Base-by-base conservation (phyloP, 2,888 invertebrate genomes). In the Tinea semifulvella region DNA sequence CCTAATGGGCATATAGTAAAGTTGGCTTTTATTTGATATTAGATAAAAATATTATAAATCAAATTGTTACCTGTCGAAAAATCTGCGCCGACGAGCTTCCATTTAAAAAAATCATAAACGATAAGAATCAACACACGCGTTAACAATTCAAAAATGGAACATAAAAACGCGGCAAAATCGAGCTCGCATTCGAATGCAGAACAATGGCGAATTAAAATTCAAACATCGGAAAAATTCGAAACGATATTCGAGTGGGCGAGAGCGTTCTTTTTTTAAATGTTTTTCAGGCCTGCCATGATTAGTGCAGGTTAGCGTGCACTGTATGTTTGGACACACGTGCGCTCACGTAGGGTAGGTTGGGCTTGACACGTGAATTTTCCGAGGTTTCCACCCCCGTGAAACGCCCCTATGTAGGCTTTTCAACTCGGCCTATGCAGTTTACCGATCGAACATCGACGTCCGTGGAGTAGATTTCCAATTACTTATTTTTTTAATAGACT, bases 371-470 rank as follows among this genome's bases (percentile, higher is more conserved):
- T 77, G 76, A 79, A 77, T 76, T 77, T 80, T 77, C 80, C 79
- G 70, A 77, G 72, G 80, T 79, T 79, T 73, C 80, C 79, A 79
- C 80, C 80, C 80, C 71, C 59, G 63, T 77, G 79, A 77, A 75
- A 79, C 80, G 80, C 80, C 80, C 79, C 80, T 45, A 43, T 79
- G 74, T 79, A 79, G 79, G 80, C 80, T 79, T 80, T 80, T 80
- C 80, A 79, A 79, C 77, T 77, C 79, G 71, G 80, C 80, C 80
- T 80, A 79, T 77, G 74, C 76, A 71, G 77, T 76, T 73, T 75
- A 77, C 73, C 65, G 74, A 79, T 77, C 70, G 75, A 61, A 65
- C 72, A 63, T 48, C 48, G 63, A 58, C 52, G 51, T 52, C 49
- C 27, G 52, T 68, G 58, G 79, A 80, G 76, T 63, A 59, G 67